These are phyloP conservation scores for Artibeus jamaicensis DNA, from an alignment of 2,797 vertebrate genomes.

Conservation along the genomic window DNA sequence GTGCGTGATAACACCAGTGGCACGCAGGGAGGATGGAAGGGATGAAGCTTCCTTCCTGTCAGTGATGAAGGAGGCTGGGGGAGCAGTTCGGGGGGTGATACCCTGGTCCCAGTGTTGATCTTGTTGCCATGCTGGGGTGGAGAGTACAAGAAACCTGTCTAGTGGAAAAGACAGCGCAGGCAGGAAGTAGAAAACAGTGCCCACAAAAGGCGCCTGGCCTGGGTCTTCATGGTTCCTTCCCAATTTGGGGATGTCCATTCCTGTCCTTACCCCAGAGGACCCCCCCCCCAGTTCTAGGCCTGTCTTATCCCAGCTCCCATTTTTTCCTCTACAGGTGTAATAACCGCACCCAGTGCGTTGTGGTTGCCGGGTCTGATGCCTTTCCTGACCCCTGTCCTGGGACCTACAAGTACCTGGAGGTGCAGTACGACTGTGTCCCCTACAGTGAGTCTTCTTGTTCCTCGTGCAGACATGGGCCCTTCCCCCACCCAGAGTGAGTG, in stretches of 20 bases:
- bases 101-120: neutral
- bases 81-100: neutral
- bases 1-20: neutral
- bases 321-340: slow-evolving; percentile 86
- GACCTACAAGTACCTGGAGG: slow-evolving; percentile 97
- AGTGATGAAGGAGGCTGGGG: neutral
- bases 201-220: neutral
- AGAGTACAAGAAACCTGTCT: neutral
- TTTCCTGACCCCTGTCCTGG: slow-evolving; percentile 95
- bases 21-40: neutral
- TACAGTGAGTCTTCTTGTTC: slow-evolving; percentile 92
- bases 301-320: neutral
- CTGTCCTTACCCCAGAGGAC: neutral
- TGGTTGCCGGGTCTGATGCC: slow-evolving; percentile 92
- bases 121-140: neutral
- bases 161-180: neutral
- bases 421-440: slow-evolving; percentile 96
- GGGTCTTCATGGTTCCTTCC: neutral
- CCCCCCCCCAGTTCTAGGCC: neutral
- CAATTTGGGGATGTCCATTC: rapidly evolving
- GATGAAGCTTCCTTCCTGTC: neutral
- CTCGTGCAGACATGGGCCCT: slow-evolving; percentile 51
- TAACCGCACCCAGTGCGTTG: slow-evolving; percentile 95
- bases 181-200: neutral
- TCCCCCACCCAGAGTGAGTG: neutral